Evolutionary conservation across 2,797 vertebrate species (phyloP), one percentile per base, ranked within the genome.

Genomic region (Enteromius argenteus): DNA sequence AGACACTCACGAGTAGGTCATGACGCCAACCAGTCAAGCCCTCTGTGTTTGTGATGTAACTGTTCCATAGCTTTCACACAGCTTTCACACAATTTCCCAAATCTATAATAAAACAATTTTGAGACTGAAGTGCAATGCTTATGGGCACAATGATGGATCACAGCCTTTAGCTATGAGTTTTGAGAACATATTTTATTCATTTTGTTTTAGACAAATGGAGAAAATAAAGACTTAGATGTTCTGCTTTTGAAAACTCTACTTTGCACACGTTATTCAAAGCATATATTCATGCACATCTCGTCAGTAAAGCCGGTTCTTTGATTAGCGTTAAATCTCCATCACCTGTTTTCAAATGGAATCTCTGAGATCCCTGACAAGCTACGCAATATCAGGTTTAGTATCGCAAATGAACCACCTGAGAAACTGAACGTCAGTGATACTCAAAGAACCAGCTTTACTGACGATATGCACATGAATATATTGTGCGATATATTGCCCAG

Each of bases 1-100:
- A 94, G 94, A 94, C 93, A 94, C 90, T 90, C 93, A 92, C 93
- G 94, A 96, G 95, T 95, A 95, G 94, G 94, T 96, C 92, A 87
- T 90, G 92, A 91, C 86, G 90, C 91, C 92, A 91, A 87, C 91
- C 87, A 74, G 92, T 92, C 93, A 92, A 84, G 1, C 27, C 44
- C 14, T 71, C 86, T 88, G 88, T 88, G 77, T 86, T 68, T 88
- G 60, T 87, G 68, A 82, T 88, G 53, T 86, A 66, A 73, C 69
- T 85, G 80, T 77, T 30, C 69, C n/a, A 72, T 37, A 37, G 79
- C 17, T 49, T 66, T 49, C 42, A 49, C 21, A 30, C 42, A 46
- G 21, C 17, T 49, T 66, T 49, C 60, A 51, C n/a, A 30, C 44
- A 49, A 15, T 46, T 14, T 46, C 11, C 44, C 44, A 13, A 14